These are phyloP conservation scores for Ptilonorhynchus violaceus DNA, from an alignment of 2,113 vertebrate genomes.

Conservation along the genomic window DNA sequence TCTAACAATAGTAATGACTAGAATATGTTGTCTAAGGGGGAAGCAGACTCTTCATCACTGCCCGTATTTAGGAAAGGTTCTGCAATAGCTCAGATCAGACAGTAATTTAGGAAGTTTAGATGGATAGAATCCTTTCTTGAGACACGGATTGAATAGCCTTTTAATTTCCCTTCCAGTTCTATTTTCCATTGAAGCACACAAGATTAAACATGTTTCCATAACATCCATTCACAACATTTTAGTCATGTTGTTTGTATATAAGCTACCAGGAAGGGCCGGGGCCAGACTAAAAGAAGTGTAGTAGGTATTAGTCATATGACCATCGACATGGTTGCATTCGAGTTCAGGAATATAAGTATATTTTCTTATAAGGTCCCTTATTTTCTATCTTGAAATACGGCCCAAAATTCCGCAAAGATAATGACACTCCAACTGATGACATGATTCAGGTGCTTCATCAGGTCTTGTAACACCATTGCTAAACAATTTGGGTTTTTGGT, in stretches of 20 bases:
- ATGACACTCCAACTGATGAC: neutral
- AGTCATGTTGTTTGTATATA: neutral
- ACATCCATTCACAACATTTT: neutral
- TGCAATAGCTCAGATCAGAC: neutral
- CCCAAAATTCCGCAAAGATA: neutral
- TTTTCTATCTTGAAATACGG: neutral
- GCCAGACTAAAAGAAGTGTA: neutral
- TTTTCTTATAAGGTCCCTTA: neutral
- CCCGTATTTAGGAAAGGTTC: neutral
- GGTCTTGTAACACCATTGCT: neutral
- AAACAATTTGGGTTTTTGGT: neutral
- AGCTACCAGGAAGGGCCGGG: neutral
- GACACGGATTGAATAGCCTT: neutral
- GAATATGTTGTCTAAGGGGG: neutral
- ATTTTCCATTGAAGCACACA: neutral
- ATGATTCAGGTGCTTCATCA: neutral
- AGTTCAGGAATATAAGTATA: neutral
- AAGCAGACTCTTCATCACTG: neutral
- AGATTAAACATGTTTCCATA: neutral
- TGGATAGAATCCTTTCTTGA: neutral
- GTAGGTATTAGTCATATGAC: neutral
- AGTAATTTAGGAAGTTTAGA: neutral
- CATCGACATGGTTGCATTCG: neutral
- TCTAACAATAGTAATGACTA: neutral
- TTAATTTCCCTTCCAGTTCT: neutral